Evolutionary conservation across 1,140 invertebrate genomes (phyloP).

Genomic region (Choristoneura fumiferana): DNA sequence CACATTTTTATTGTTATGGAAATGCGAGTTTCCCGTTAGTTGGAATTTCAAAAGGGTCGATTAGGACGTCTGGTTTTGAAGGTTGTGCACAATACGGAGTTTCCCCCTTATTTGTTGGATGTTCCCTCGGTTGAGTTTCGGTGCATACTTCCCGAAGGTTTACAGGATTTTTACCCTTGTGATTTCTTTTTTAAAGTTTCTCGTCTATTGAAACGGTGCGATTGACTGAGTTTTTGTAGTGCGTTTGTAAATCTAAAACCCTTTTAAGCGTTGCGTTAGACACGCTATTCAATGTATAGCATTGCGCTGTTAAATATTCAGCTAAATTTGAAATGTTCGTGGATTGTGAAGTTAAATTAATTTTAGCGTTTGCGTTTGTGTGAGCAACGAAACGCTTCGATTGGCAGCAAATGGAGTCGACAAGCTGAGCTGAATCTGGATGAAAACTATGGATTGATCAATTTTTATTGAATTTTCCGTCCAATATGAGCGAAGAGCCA

Average conservation of each 20-base stretch:
- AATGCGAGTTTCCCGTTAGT: slow-evolving; percentile 76
- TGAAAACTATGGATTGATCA: slow-evolving; percentile 66
- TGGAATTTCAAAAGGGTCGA: slow-evolving; percentile 76
- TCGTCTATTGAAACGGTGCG: slow-evolving; percentile 53
- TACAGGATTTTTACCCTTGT: slow-evolving; percentile 47
- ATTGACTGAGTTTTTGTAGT: slow-evolving; percentile 55
- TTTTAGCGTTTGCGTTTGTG: slow-evolving; percentile 8
- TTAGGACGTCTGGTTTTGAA: slow-evolving; percentile 75
- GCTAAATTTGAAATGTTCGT: neutral
- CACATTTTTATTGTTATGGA: slow-evolving; percentile 78
- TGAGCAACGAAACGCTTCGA: slow-evolving; percentile 31
- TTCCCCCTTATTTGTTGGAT: slow-evolving; percentile 63
- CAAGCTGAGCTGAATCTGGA: slow-evolving; percentile 34
- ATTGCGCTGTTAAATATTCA: neutral
- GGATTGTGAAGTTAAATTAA: neutral
- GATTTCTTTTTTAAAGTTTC: slow-evolving; percentile 63
- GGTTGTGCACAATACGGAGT: slow-evolving; percentile 65
- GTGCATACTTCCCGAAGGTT: slow-evolving; percentile 41
- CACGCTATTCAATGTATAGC: no score
- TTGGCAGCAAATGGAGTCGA: slow-evolving; percentile 48
- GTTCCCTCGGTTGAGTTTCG: slow-evolving; percentile 42
- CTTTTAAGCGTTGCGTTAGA: neutral
- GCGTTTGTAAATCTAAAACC: slow-evolving; percentile 38
- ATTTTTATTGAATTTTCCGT: slow-evolving; percentile 73
- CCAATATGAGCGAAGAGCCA: slow-evolving; percentile 54